Base-by-base conservation (phyloP, 2,888 invertebrate species). In the Cremastinae sp. region DNA sequence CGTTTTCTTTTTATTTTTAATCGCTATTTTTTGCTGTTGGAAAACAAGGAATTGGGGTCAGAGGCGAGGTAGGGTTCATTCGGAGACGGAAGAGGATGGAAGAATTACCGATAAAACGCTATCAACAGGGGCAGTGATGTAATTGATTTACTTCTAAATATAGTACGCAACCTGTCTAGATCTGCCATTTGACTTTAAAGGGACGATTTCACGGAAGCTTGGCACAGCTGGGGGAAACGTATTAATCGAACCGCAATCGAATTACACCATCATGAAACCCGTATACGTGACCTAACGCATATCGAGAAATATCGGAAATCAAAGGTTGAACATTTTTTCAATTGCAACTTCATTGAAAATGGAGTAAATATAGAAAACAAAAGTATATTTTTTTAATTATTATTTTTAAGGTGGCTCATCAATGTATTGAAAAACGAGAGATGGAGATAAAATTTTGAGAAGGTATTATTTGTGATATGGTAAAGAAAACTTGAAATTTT, bases 61-160 rank as follows among this genome's bases (percentile, higher is more conserved):
- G 18, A 10, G 10, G 20, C 34, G 43, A 54, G 56, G 14, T 18
- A 56, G 38, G 9, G 16, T 38, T 56, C 10, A 12, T 34, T n/a
- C 20, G 9, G 20, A 7, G 34, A 8, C 9, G 8, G 34, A 53
- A 62, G 65, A 53, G 10, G 54, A 56, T 5, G 47, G 47, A 34
- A 71, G 71, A 71, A 66, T 54, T 47, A 20, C 16, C 41, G 59
- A 65, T 74, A 53, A 58, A 53, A 58, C 49, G 70, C 65, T 45
- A 74, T 78, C 70, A 68, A 79, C 74, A 65, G 72, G 53, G 71
- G 53, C 71, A 73, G 76, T 76, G 65, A 69, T 65, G 75, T 76
- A 76, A 78, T 76, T 79, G 71, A 74, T 72, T 79, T 71, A 51
- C 62, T 47, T 74, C 78, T 78, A 79, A 79, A 74, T 78, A 74